Conservation (phyloP, 2,113 vertebrate species). For the Rhodinocichla rosea region DNA sequence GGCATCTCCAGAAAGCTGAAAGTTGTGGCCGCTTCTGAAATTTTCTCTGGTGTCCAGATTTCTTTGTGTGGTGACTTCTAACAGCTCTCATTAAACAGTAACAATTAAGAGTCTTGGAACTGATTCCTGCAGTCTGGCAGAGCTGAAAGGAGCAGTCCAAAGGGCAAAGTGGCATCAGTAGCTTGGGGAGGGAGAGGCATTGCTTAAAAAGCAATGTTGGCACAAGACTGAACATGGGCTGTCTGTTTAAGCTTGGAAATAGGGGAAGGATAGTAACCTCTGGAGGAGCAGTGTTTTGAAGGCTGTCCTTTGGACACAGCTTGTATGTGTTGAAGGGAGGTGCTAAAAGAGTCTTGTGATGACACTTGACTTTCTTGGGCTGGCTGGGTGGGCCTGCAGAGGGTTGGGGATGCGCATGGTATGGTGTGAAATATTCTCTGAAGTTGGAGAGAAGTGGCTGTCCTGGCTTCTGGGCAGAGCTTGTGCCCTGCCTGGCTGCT, state of each 20-base stretch:
- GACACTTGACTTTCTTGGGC: background rate
- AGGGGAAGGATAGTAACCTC: background rate
- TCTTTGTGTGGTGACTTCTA: background rate
- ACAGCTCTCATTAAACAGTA: background rate
- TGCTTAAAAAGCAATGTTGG: background rate
- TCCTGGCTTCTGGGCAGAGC: background rate
- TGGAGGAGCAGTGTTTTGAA: background rate
- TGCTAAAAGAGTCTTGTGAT: background rate
- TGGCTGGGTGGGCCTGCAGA: background rate
- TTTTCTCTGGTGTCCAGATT: background rate
- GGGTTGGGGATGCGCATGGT: background rate
- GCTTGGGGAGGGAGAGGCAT: background rate
- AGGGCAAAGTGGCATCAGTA: background rate
- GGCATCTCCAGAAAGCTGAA: background rate
- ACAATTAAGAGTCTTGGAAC: background rate
- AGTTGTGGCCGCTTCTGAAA: background rate
- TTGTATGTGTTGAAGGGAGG: background rate
- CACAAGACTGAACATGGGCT: background rate
- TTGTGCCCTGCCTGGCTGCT: background rate
- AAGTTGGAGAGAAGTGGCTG: background rate
- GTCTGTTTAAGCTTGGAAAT: background rate
- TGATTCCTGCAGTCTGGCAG: background rate
- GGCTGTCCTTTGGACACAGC: background rate
- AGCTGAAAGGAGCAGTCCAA: background rate
- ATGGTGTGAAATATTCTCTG: background rate